phyloP scores from a whole-genome alignment of 2,888 invertebrate genomes.

The Cheilosia vulpina region DNA sequence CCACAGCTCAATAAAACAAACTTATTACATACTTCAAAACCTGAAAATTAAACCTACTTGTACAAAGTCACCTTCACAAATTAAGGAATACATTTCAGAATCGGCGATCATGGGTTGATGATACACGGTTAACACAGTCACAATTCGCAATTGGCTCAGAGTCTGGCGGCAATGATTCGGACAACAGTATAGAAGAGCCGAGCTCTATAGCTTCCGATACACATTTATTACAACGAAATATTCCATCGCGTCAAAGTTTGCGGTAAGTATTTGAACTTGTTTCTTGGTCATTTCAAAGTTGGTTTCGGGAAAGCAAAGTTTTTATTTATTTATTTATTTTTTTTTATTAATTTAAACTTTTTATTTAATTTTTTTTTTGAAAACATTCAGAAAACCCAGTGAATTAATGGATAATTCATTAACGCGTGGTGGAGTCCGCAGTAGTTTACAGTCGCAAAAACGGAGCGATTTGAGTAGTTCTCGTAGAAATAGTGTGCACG shows the following conservation, averaged over 20 bases:
- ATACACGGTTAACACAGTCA: slow-evolving; percentile 87
- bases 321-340: slow-evolving; percentile 11
- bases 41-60: too few species aligned
- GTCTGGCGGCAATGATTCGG: slow-evolving; percentile 91
- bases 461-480: slow-evolving; percentile 82
- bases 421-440: slow-evolving; percentile 86
- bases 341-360: slow-evolving; percentile 33
- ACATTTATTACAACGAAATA: slow-evolving; percentile 83
- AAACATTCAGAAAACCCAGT: slow-evolving; percentile 82
- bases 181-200: slow-evolving; percentile 89
- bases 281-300: background rate
- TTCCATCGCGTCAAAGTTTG: slow-evolving; percentile 85
- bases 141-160: slow-evolving; percentile 88
- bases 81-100: slow-evolving; percentile 84
- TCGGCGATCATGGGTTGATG: slow-evolving; percentile 90
- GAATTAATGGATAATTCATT: slow-evolving; percentile 86
- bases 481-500: slow-evolving; percentile 87
- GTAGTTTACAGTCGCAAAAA: slow-evolving; percentile 85
- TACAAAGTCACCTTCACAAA: background rate
- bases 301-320: slow-evolving; percentile 25
- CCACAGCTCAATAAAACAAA: too few species aligned
- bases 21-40: too few species aligned
- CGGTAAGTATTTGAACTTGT: slow-evolving; percentile 82
- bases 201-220: slow-evolving; percentile 84
- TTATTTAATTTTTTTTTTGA: slow-evolving; percentile 47